These are phyloP conservation scores for Aspidoscelis tigris DNA, from an alignment of 2,113 vertebrate species.

Conservation along the genomic window DNA sequence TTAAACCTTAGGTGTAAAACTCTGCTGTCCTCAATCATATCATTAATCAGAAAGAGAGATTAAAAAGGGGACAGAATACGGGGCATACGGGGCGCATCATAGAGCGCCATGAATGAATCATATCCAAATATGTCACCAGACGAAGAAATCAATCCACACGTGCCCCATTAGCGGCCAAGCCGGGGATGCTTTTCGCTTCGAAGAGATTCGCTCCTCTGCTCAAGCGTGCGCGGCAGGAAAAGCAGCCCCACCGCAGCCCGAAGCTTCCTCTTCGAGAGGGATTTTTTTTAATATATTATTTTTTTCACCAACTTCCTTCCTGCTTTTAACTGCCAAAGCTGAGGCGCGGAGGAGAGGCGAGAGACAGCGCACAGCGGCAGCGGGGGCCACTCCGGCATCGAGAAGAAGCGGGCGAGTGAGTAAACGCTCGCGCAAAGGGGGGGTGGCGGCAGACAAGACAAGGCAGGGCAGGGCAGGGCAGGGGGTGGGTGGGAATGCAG, in stretches of 20 bases:
- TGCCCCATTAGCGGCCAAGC: slow-evolving; percentile 30
- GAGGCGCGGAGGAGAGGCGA: slow-evolving; percentile 39
- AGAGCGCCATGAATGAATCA: neutral
- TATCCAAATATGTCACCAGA: neutral
- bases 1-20: too few species aligned
- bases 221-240: slow-evolving; percentile 19
- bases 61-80: neutral
- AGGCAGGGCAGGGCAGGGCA: neutral
- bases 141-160: neutral
- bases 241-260: slow-evolving; percentile 55
- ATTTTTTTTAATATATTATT: slow-evolving; percentile 57
- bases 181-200: slow-evolving; percentile 35
- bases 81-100: too few species aligned
- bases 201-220: slow-evolving; percentile 54
- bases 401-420: slow-evolving; percentile 28
- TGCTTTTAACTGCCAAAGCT: slow-evolving; percentile 77
- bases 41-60: too few species aligned
- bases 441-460: slow-evolving; percentile 38
- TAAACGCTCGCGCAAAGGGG: slow-evolving; percentile 18
- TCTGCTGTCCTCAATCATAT: neutral
- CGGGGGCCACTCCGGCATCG: slow-evolving; percentile 57
- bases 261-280: slow-evolving; percentile 72
- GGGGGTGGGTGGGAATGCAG: too few species aligned
- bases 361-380: slow-evolving; percentile 54
- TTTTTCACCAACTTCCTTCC: slow-evolving; percentile 77